Percentiles rank a stretch among this genome's conserved stretches.
These are phyloP conservation scores for Dysidea cf. avara DNA, from an alignment of 37 sponge, comb jelly and placozoan genomes.

Conservation along the genomic window DNA sequence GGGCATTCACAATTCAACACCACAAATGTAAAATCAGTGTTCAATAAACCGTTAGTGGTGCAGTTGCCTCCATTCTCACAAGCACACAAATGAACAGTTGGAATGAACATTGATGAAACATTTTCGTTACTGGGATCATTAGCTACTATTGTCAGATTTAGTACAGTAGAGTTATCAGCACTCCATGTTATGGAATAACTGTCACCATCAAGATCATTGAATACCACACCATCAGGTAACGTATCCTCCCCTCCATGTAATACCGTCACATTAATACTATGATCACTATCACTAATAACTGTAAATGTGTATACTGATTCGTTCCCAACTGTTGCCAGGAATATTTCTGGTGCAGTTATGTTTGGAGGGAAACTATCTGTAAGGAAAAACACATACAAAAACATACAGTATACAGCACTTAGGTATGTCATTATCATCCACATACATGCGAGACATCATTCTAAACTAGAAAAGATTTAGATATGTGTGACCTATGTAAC, in stretches of 20 bases:
- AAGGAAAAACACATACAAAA: not conserved
- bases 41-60: constrained; percentile 37
- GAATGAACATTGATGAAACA: constrained; percentile 13
- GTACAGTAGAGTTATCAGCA: not conserved
- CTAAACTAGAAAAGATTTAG: too few relatives aligned
- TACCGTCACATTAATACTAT: not conserved
- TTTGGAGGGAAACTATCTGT: constrained; percentile 59
- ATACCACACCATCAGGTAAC: not conserved
- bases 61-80: constrained; percentile 61
- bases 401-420: too few relatives aligned
- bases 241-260: not conserved
- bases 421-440: too few relatives aligned
- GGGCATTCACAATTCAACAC: constrained; percentile 42
- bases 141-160: constrained; percentile 10
- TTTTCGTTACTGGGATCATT: not conserved
- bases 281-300: constrained; percentile 23
- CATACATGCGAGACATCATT: too few relatives aligned
- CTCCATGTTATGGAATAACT: constrained; percentile 4
- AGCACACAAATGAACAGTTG: constrained; percentile 44
- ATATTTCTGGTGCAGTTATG: constrained; percentile 27
- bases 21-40: constrained; percentile 1
- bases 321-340: constrained; percentile 21
- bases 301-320: constrained; percentile 27
- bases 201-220: not conserved
- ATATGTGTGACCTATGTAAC: too few relatives aligned